Base-by-base conservation (phyloP, 2,888 invertebrate species). In the Agrotis segetum region DNA sequence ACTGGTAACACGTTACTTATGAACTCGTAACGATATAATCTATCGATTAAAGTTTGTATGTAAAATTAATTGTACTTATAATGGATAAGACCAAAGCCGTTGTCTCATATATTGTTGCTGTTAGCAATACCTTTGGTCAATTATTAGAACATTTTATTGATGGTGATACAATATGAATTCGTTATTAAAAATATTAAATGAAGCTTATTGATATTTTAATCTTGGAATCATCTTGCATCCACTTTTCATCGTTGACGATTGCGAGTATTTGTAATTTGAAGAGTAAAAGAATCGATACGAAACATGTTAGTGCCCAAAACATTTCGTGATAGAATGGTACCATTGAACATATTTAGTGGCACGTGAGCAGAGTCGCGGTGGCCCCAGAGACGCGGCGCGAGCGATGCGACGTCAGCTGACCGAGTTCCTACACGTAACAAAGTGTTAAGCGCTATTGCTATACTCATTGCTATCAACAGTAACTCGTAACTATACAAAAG, bases 91-190 rank as follows among this genome's bases (percentile, higher is more conserved):
- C 95, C 95, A 94, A 94, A 95, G 94, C 91, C 88, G 90, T 93
- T 92, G 89, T 93, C 89, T 90, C 90, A 85, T 91, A 80, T 92
- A 92, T 91, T 91, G 91, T 95, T 94, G 95, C 93, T 92, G 89
- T 90, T 94, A 93, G 95, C 95, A 94, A 95, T 93, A 95, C 86
- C 92, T 96, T 96, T 95, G 95, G 96, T 96, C 96, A 96, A 96
- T 96, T 96, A 96, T 92, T 95, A 96, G 94, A 92, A 81, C 91
- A 92, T 93, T 95, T 92, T 91, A 93, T 91, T 92, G 87, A 89
- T 88, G 91, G 90, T 92, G 90, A 92, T 92, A 92, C 89, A 90
- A 82, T 89, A 91, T 91, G 87, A 86, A 92, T 90, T 91, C 91
- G 90, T 92, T 92, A 92, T 90, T 91, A 88, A 92, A 89, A 91